Conservation (phyloP, 64 coral and sea anemone species). For the Dendronephthya gigantea region DNA sequence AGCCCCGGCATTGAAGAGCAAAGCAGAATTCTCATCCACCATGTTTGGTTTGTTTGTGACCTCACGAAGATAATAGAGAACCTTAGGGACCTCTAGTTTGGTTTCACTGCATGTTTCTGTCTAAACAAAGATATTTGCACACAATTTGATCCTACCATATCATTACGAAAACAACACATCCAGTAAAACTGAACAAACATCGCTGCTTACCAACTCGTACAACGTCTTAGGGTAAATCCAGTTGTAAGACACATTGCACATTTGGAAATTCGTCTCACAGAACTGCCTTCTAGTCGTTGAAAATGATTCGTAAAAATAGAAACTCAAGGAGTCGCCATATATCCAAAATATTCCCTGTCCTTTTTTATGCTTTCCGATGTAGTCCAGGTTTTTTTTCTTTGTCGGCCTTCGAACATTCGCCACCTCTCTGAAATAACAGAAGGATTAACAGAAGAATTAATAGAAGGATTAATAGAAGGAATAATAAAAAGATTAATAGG, state of each 20-base stretch:
- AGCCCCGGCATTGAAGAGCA: neutral
- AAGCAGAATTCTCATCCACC: neutral
- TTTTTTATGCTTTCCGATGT: neutral
- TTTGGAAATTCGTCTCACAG: neutral
- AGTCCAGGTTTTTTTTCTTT: neutral
- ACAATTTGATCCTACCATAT: too few relatives aligned
- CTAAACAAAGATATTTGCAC: neutral
- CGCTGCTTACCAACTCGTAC: neutral
- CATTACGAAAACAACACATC: too few relatives aligned
- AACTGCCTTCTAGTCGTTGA: neutral
- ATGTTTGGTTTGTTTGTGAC: neutral
- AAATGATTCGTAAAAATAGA: constrained; percentile 13
- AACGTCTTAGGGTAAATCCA: constrained; percentile 1
- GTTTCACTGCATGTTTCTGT: constrained; percentile 13
- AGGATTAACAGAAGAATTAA: too few relatives aligned
- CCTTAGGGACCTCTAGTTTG: neutral
- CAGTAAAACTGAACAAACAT: too few relatives aligned
- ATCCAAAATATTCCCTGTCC: constrained; percentile 2
- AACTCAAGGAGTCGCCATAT: neutral
- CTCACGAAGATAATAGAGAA: constrained; percentile 7
- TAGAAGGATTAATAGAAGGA: too few relatives aligned
- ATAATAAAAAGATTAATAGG: too few relatives aligned
- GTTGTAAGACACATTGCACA: constrained; percentile 19
- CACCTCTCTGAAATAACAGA: neutral
- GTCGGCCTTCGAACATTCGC: neutral